phyloP scores from a whole-genome alignment of 2,888 invertebrate species.

The Pseudococcus viburni region DNA sequence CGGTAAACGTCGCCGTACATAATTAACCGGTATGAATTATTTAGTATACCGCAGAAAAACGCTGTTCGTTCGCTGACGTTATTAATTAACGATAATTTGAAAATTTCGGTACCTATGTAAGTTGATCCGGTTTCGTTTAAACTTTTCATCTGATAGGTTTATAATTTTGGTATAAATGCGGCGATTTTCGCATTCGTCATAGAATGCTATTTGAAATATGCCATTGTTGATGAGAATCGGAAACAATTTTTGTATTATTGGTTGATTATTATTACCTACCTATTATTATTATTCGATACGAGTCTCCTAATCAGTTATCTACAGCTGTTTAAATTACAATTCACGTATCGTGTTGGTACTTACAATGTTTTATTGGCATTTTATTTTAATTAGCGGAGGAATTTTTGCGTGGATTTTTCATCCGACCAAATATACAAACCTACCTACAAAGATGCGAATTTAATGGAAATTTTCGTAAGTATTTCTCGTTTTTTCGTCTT shows the following conservation, averaged over 20 bases:
- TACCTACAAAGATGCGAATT: neutral
- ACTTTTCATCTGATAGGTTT: neutral
- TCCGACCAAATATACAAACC: neutral
- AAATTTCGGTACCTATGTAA: neutral
- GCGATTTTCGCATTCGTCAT: neutral
- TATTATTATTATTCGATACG: neutral
- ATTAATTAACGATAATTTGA: conserved; percentile 19
- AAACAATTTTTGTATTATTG: neutral
- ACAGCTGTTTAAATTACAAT: neutral
- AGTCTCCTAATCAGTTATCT: neutral
- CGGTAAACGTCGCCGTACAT: neutral
- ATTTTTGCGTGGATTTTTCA: neutral
- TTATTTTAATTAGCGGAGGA: neutral
- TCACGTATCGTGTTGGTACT: neutral
- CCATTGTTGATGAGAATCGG: neutral
- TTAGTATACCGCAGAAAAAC: neutral
- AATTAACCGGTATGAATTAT: conserved; percentile 35
- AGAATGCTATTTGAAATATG: neutral
- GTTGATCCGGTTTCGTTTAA: neutral
- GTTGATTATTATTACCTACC: neutral
- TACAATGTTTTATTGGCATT: neutral
- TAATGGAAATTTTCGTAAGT: no score
- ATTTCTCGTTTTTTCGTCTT: neutral
- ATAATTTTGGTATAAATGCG: neutral
- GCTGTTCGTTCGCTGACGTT: neutral